Base-by-base conservation (phyloP, 2,888 invertebrate species). In the Coleophora deauratella region DNA sequence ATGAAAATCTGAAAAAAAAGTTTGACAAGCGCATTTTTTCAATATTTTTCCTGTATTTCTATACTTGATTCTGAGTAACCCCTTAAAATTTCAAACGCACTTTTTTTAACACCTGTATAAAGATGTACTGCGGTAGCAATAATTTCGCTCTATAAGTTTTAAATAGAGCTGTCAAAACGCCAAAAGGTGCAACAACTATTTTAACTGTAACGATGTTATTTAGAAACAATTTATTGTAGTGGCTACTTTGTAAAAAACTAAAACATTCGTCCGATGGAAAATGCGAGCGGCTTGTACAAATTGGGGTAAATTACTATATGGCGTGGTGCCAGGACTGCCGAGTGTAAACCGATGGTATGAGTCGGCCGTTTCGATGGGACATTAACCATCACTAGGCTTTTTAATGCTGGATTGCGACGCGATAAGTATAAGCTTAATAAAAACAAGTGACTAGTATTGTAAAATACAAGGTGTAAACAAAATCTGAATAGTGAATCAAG, bases 221-320 rank as follows among this genome's bases (percentile, higher is more conserved):
- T n/a, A 21, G 21, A 21, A 21, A 21, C 21, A 21, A 21, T 21
- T 21, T 21, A 21, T 14, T 9, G 37, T 36, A 39, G 34, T 34
- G 44, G 31, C 33, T 40, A 44, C 35, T 39, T 43, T 46, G 45
- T 42, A 47, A 37, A 46, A 30, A 6, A 21, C 21, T 21, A 21
- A 21, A 21, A 21, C 21, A 6, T 21, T 21, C 21, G 37, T 35
- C 35, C 13, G 38, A 10, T 33, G 11, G 32, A 39, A 41, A 44
- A 39, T 35, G 33, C 41, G 37, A 33, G 14, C 53, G 55, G 53
- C 57, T 52, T 49, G 49, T 43, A 52, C 47, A 52, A 58, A 55
- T 61, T 57, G 54, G 45, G 49, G 42, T 47, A 48, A 59, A 59
- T 57, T 51, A 52, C 52, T 50, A 45, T 49, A 54, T 66, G 58